Percentiles rank a stretch among this genome's conserved stretches.
phyloP scores from a whole-genome alignment of 1,140 invertebrate genomes.

The Temnothorax curvispinosus region DNA sequence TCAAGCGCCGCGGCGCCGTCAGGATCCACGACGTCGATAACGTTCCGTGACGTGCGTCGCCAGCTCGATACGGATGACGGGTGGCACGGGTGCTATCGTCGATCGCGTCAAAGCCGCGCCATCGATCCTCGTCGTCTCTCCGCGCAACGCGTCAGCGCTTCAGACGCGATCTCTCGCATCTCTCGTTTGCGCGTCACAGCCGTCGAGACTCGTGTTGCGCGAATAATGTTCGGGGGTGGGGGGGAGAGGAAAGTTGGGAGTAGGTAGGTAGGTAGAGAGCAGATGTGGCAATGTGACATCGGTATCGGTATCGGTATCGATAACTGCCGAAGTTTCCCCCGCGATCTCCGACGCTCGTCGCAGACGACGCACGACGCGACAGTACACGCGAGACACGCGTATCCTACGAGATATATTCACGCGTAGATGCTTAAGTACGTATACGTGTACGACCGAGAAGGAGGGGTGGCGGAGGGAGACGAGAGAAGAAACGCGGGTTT shows the following conservation, averaged over 20 bases:
- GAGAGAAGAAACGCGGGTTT: not conserved
- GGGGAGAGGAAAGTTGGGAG: not conserved
- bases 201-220: constrained; percentile 3
- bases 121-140: not conserved
- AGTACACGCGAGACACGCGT: constrained; percentile 19
- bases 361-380: not conserved
- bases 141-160: not conserved
- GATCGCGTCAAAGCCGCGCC: constrained; percentile 2
- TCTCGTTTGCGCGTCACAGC: not conserved
- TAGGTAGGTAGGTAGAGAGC: not conserved
- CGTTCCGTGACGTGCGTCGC: not conserved
- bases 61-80: not conserved
- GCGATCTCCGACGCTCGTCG: not conserved
- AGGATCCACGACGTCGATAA: not conserved
- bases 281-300: constrained; percentile 6
- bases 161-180: not conserved
- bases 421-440: constrained; percentile 52
- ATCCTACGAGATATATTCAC: not conserved
- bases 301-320: not conserved
- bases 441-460: not conserved
- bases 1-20: not conserved
- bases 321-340: not conserved
- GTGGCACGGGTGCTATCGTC: not conserved
- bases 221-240: not conserved
- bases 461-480: not conserved